Evolutionary conservation across 2,888 invertebrate species (phyloP), one percentile per base, ranked within the genome.

Genomic region (Amorpha juglandis): DNA sequence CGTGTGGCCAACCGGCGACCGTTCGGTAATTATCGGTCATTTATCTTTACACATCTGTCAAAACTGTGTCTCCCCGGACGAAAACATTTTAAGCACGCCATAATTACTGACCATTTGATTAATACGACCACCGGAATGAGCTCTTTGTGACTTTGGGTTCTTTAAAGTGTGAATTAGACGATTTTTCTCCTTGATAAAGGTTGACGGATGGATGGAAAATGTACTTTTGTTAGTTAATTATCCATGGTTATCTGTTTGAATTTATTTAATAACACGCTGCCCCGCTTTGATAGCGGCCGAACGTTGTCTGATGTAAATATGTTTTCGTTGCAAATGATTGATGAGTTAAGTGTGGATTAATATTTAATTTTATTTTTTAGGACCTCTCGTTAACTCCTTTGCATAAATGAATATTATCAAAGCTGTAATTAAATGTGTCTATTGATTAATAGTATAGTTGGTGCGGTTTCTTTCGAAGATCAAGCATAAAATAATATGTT

Each of bases 121-220:
- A 89, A 90, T 89, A 82, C 78, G 85, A 70, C 70, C 74, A 70
- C 70, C 74, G 74, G 74, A 79, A 65, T 48, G 64, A 65, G 55
- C 73, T 71, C 62, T 27, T 72, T 73, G 73, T 74, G 68, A 69
- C 63, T 21, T 42, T 21, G 52, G 42, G 27, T 6, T 66, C 52
- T 27, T 52, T 63, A 47, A 90, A 84, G 91, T 91, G 91, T 91
- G 88, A 92, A 92, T 91, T 88, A 90, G 90, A 86, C 83, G 91
- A 91, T 92, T 89, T 91, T 90, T 90, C 89, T 88, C 81, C 78
- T 75, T 89, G 92, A 92, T 92, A 92, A 89, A 90, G 88, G 88
- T 90, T 88, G 91, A 91, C 87, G 83, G 89, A 89, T 83, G 84
- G 81, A 84, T 84, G 84, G 81, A 84, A 85, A 88, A 87, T 82